phyloP scores from a whole-genome alignment of 1,140 invertebrate genomes.

The Drosophila orena region DNA sequence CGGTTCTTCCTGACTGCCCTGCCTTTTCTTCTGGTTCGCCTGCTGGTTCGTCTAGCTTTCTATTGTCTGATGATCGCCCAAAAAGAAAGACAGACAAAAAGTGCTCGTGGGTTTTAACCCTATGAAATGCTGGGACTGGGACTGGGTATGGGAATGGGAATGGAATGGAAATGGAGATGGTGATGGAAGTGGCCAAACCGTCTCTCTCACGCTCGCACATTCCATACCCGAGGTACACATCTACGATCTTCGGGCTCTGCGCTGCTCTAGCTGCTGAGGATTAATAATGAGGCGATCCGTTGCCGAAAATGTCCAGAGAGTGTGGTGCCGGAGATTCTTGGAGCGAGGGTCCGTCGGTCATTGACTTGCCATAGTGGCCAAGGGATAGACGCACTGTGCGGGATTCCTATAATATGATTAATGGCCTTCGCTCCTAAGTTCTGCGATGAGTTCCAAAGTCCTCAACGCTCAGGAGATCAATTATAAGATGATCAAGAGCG shows the following conservation, averaged over 20 bases:
- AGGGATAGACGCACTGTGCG: constrained; percentile 51
- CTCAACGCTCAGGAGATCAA: constrained; percentile 15
- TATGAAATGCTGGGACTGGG: constrained; percentile 46
- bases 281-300: constrained; percentile 71
- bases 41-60: constrained; percentile 77
- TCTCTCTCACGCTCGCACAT: constrained; percentile 47
- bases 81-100: constrained; percentile 57
- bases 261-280: constrained; percentile 67
- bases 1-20: constrained; percentile 78
- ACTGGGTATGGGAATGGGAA: constrained; percentile 18
- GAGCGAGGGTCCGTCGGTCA: constrained; percentile 48
- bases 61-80: constrained; percentile 80
- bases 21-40: constrained; percentile 51
- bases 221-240: constrained; percentile 38
- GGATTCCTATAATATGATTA: constrained; percentile 62
- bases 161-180: constrained; percentile 28
- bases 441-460: constrained; percentile 17
- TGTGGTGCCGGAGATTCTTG: constrained; percentile 20
- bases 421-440: constrained; percentile 47
- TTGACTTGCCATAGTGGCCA: constrained; percentile 60
- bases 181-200: constrained; percentile 29
- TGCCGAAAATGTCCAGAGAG: constrained; percentile 79
- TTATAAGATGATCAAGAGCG: constrained; percentile 35
- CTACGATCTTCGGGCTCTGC: constrained; percentile 33
- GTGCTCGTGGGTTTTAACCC: constrained; percentile 79